These are phyloP conservation scores for Eucera pruinosa DNA, from an alignment of 2,888 invertebrate species.

Conservation along the genomic window DNA sequence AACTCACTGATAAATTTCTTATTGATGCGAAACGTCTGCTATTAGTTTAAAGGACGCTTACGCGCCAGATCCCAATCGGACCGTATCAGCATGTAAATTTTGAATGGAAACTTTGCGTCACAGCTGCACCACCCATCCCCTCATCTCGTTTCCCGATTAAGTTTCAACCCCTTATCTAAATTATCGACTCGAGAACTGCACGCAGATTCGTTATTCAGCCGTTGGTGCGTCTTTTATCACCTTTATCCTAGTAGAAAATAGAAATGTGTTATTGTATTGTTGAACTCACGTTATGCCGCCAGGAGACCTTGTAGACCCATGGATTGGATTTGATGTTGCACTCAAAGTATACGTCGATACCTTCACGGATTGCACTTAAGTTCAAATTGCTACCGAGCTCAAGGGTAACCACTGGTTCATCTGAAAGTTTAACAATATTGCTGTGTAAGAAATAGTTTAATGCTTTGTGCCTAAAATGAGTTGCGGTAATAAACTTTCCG, in stretches of 20 bases:
- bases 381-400: conserved; percentile 93
- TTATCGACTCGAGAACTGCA: conserved; percentile 63
- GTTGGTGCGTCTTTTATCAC: too few species aligned
- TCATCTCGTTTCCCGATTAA: conserved; percentile 64
- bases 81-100: conserved; percentile 61
- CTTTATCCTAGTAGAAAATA: too few species aligned
- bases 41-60: conserved; percentile 53
- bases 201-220: conserved; percentile 53
- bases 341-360: conserved; percentile 95
- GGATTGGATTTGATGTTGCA: conserved; percentile 96
- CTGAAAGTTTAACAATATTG: conserved; percentile 85
- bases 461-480: conserved; percentile 26
- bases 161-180: conserved; percentile 48
- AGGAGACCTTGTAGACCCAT: conserved; percentile 91
- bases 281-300: conserved; percentile 89
- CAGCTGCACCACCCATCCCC: conserved; percentile 55
- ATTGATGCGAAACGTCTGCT: conserved; percentile 31
- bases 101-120: conserved; percentile 63
- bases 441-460: conserved; percentile 8
- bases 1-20: conserved; percentile 56
- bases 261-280: not conserved
- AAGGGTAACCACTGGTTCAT: conserved; percentile 92
- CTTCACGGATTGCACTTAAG: conserved; percentile 92
- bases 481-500: too few species aligned
- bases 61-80: conserved; percentile 24